Conservation (phyloP, 2,888 invertebrate genomes). For the Cataglyphis cursor region DNA sequence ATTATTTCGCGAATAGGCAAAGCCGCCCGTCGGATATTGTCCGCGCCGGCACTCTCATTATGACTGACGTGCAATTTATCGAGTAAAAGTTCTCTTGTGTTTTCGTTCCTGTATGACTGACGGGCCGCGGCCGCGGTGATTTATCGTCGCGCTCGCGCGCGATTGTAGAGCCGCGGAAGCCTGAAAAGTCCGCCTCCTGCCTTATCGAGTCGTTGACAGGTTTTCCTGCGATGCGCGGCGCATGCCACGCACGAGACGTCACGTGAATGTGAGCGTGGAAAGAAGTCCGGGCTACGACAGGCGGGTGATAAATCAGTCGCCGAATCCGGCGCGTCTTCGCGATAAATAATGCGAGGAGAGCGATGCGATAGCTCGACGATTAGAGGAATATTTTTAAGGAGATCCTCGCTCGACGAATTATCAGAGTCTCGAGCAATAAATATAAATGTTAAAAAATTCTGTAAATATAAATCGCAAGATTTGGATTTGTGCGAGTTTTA, state of each 20-base stretch:
- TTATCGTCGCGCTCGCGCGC: constrained; percentile 18
- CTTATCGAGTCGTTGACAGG: constrained; percentile 45
- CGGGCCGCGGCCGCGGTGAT: constrained; percentile 15
- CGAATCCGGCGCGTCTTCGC: not conserved
- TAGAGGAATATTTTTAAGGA: not conserved
- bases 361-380: not conserved
- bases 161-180: constrained; percentile 4
- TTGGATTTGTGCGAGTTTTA: too few relatives aligned
- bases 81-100: constrained; percentile 46
- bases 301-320: constrained; percentile 30
- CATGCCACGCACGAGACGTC: constrained; percentile 3
- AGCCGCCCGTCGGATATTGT: constrained; percentile 19
- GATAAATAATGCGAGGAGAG: constrained; percentile 13
- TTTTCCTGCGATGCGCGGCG: constrained; percentile 30
- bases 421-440: not conserved
- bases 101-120: constrained; percentile 44
- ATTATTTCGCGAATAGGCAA: constrained; percentile 30
- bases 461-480: not conserved
- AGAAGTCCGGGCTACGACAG: constrained; percentile 20
- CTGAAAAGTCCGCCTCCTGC: constrained; percentile 17
- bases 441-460: not conserved
- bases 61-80: constrained; percentile 48
- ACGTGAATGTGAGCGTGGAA: not conserved
- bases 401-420: not conserved
- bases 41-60: constrained; percentile 32